Conservation (phyloP, 2,113 vertebrate species). For the Gnathonemus longibarbis region DNA sequence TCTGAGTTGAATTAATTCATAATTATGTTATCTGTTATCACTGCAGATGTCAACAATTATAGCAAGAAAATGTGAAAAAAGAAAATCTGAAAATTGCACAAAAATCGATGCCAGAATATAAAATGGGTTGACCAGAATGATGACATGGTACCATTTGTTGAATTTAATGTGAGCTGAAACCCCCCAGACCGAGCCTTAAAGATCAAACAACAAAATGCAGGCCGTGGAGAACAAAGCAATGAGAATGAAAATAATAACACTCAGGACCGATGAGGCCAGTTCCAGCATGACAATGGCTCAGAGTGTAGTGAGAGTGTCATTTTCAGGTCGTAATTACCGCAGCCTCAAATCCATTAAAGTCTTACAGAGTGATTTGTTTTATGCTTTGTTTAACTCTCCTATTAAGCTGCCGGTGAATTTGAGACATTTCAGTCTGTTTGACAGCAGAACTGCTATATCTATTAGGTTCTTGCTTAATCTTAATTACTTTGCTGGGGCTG, state of each 20-base stretch:
- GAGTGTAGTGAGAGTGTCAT: not conserved
- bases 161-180: not conserved
- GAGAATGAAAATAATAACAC: not conserved
- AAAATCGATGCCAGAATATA: not conserved
- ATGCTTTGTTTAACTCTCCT: not conserved
- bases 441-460: not conserved
- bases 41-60: not conserved
- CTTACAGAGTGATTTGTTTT: not conserved
- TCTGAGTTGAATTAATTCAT: not conserved
- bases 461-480: not conserved
- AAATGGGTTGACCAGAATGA: not conserved
- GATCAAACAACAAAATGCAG: not conserved
- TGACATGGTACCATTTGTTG: not conserved
- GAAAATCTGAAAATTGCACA: not conserved
- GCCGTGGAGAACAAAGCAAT: not conserved
- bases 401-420: not conserved
- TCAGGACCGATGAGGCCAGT: not conserved
- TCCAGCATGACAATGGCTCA: not conserved
- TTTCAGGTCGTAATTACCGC: not conserved
- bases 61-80: not conserved
- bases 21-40: not conserved
- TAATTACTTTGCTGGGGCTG: not conserved
- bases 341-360: not conserved
- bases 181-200: not conserved
- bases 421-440: not conserved